phyloP scores from a whole-genome alignment of 2,113 vertebrate genomes.

The Merops nubicus region DNA sequence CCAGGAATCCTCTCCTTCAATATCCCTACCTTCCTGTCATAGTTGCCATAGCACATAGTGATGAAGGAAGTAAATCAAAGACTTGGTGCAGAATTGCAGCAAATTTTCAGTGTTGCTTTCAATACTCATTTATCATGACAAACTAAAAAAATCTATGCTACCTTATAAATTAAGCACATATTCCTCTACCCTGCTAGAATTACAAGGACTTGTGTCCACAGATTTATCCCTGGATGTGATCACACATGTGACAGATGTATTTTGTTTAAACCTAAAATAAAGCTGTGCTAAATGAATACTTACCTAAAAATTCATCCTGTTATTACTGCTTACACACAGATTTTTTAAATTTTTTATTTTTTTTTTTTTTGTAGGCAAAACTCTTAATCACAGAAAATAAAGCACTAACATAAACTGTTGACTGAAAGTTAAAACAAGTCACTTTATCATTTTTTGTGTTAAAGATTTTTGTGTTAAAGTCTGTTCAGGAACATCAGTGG shows the following conservation, averaged over 20 bases:
- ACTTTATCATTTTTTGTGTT: neutral
- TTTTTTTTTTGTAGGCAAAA: neutral
- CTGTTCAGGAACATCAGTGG: neutral
- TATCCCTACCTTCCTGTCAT: neutral
- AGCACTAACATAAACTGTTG: neutral
- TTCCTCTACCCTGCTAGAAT: neutral
- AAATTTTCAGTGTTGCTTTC: neutral
- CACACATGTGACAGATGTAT: neutral
- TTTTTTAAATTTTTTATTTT: too few relatives aligned
- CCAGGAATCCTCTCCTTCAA: neutral
- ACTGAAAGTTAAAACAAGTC: neutral
- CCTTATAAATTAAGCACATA: neutral
- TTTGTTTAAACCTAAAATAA: neutral
- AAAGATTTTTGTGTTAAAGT: neutral
- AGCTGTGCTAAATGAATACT: neutral
- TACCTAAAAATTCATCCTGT: neutral
- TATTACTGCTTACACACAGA: neutral
- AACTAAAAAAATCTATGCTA: neutral
- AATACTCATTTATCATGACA: neutral
- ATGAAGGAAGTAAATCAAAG: neutral
- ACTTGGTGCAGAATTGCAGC: neutral
- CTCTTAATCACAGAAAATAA: neutral
- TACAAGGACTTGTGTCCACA: neutral
- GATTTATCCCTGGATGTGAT: neutral
- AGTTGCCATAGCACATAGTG: neutral